Base-by-base conservation (phyloP, 2,888 invertebrate species). In the Suillia variegata region DNA sequence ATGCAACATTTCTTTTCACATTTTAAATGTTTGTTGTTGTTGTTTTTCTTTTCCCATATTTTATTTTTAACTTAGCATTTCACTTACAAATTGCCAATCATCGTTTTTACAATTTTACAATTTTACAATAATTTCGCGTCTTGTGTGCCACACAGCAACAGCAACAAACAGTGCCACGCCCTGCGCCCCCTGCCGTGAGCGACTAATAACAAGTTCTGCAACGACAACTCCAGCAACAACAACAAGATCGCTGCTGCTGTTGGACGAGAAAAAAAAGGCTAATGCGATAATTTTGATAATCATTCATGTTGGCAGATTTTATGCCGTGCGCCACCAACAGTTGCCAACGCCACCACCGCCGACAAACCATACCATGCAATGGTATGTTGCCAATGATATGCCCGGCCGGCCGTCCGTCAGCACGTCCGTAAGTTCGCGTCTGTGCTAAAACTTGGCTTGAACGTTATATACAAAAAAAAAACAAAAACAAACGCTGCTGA, bases 1-100 rank as follows among this genome's bases (percentile, higher is more conserved):
- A 17, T 5, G 20, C 45, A 45, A 45, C 45, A 45, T 13, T 45
- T 38, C 15, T 38, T 38, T n/a, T 13, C n/a, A 13, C 38, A 38
- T 38, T 38, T 38, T 24, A 17, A 33, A 8, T 8, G n/a, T n/a
- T n/a, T 38, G 20, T n/a, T 54, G n/a, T n/a, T 17, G 13, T 38
- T 33, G 13, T 26, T 58, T 65, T 58, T 59, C 48, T 15, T 55
- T 55, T 47, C 33, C n/a, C n/a, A n/a, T 57, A 22, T 51, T 50
- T 58, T 51, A 55, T 56, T 12, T 55, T 50, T 63, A 62, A 60
- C 53, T 54, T 56, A 64, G 62, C 64, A 67, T 65, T 67, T 69
- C 65, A 61, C 67, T 67, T 67, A 67, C 66, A 69, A 69, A 70
- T 68, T 67, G 63, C 65, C 66, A 69, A 63, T 67, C 67, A 67